Percentiles rank a stretch among this genome's conserved stretches.
phyloP scores from a whole-genome alignment of 2,113 vertebrate species.

The Acanthisitta chloris region DNA sequence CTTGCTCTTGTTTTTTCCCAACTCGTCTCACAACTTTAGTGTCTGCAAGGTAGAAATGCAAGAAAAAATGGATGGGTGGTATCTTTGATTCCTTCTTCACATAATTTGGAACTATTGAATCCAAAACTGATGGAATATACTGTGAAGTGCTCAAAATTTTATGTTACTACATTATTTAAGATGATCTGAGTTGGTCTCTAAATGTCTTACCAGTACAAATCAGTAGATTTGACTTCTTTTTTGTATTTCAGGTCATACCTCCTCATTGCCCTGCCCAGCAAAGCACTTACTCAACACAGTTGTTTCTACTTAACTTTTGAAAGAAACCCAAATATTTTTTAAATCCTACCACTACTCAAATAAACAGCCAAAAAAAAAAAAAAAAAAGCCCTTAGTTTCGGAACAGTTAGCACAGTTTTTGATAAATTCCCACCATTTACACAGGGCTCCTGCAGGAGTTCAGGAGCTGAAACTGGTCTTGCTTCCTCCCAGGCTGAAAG shows the following conservation, averaged over 20 bases:
- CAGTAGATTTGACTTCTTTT: background rate
- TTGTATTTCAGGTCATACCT: background rate
- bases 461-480: background rate
- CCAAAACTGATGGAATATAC: background rate
- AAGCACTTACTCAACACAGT: background rate
- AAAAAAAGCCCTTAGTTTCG: fast-evolving
- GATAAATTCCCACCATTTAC: background rate
- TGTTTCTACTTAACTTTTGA: background rate
- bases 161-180: background rate
- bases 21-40: background rate
- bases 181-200: background rate
- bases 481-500: background rate
- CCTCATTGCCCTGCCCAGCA: background rate
- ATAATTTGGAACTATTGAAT: background rate
- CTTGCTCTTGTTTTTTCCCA: background rate
- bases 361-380: background rate
- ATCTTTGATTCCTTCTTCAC: background rate
- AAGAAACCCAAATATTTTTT: background rate
- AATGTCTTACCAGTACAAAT: background rate
- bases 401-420: background rate
- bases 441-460: background rate
- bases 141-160: background rate
- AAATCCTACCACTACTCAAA: background rate
- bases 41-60: background rate
- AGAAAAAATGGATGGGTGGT: background rate